These are phyloP conservation scores for Copsychus sechellarum DNA, from an alignment of 2,113 vertebrate genomes.

Conservation along the genomic window DNA sequence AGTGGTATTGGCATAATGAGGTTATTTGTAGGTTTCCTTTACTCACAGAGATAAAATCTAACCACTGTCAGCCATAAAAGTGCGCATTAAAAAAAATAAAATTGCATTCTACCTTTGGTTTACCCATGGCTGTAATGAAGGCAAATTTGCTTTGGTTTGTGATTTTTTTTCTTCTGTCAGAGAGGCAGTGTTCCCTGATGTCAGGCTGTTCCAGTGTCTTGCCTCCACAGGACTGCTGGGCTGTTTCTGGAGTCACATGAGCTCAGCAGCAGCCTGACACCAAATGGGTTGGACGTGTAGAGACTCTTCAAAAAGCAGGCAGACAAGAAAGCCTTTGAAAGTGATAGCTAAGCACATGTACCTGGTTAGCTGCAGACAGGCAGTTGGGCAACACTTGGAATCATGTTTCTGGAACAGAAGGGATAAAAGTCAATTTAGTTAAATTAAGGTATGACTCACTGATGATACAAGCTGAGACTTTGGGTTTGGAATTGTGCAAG, in stretches of 20 bases:
- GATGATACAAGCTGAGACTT: not conserved
- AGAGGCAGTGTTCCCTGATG: not conserved
- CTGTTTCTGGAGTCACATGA: not conserved
- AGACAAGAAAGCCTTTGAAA: not conserved
- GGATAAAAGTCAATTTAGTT: not conserved
- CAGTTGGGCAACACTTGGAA: not conserved
- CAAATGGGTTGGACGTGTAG: not conserved
- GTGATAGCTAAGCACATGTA: not conserved
- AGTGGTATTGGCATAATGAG: slow-evolving; percentile 21
- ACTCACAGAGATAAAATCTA: not conserved
- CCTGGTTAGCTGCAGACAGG: not conserved
- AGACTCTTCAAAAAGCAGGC: not conserved
- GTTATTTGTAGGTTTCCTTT: slow-evolving; percentile 8
- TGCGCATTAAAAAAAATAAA: not conserved
- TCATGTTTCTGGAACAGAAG: slow-evolving; percentile 14
- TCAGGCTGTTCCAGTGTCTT: not conserved
- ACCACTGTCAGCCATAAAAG: not conserved
- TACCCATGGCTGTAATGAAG: not conserved
- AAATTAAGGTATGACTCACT: slow-evolving; percentile 5
- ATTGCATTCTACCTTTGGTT: not conserved
- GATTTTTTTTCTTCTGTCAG: not conserved
- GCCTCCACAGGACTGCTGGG: not conserved
- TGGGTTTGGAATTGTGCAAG: not conserved
- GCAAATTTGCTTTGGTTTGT: not conserved
- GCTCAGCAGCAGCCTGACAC: not conserved